These are phyloP conservation scores for Eupithecia abbreviata DNA, from an alignment of 2,888 invertebrate genomes.

Conservation along the genomic window DNA sequence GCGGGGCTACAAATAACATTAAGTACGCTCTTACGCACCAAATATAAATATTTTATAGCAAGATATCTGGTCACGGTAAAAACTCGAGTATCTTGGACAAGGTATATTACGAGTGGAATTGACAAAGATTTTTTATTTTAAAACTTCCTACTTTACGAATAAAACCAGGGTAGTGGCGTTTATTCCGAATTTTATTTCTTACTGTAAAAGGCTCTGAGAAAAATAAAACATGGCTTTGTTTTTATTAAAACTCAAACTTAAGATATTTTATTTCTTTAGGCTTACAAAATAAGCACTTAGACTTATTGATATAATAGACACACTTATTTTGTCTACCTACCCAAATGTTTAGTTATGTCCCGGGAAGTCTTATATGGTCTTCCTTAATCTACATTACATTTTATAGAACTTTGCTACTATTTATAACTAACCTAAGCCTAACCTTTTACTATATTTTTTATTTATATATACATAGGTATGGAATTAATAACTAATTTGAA, in stretches of 20 bases:
- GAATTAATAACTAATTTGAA: not conserved
- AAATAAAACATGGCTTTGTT: constrained; percentile 56
- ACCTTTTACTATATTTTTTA: no score
- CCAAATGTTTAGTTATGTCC: not conserved
- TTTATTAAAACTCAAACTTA: constrained; percentile 47
- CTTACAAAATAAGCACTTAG: no score
- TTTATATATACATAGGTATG: not conserved
- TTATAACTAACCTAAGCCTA: no score
- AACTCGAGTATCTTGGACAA: not conserved
- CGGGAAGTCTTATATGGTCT: not conserved
- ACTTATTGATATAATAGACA: no score
- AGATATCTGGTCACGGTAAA: not conserved
- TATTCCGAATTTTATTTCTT: constrained; percentile 57
- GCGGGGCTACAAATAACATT: constrained; percentile 19
- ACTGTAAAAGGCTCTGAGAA: constrained; percentile 50
- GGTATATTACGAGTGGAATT: not conserved
- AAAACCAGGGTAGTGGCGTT: constrained; percentile 40
- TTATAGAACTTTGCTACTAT: no score
- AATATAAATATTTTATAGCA: constrained; percentile 12
- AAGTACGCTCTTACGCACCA: constrained; percentile 13
- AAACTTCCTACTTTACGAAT: not conserved
- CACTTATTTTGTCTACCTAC: constrained; percentile 37
- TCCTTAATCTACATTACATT: not conserved
- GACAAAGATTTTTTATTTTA: not conserved
- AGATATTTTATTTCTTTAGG: no score